Base-by-base conservation (phyloP, 1,140 invertebrate genomes). In the Drosophila triauraria region DNA sequence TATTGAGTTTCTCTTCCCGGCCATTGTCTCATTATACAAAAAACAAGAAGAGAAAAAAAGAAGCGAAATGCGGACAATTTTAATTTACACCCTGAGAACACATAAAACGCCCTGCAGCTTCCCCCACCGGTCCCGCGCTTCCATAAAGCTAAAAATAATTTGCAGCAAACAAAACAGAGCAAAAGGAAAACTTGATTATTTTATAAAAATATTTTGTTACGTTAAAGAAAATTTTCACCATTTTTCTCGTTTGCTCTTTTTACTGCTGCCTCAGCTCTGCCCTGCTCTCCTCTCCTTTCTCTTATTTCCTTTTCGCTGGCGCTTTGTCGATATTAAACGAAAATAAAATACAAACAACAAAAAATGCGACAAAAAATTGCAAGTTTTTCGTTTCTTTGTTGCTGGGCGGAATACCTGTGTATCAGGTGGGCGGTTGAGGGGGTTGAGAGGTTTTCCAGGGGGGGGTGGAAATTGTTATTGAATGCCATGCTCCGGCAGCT, bases 141-240 rank as follows among this genome's bases (percentile, higher is more conserved):
- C 27, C 40, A 35, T 43, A 48, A 53, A 65, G 68, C 62, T 75
- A 80, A 83, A 79, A 84, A 80, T 80, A 84, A 84, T 78, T 85
- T 80, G 56, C 78, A 70, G 68, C 82, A 80, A 85, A 80, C 75
- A 85, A 85, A 75, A 78, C 64, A 78, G 65, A 27, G 43, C 48
- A 78, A 77, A 78, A 82, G 56, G 74, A 80, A 83, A 86, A 86
- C 75, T 85, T 86, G 79, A 82, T 86, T 86, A 86, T 86, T 86
- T 86, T 86, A 87, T 79, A 86, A 86, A 86, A 86, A 86, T 86
- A 86, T 86, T 86, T 86, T 86, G 78, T 79, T 86, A 76, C 75
- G 78, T 86, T 71, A 82, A 82, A 82, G 75, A 86, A 86, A 59
- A 82, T 86, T 85, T 56, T 70, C 61, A 61, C 57, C 1, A 54